Conservation (phyloP, 1,140 invertebrate species). For the Conus ventricosus region DNA sequence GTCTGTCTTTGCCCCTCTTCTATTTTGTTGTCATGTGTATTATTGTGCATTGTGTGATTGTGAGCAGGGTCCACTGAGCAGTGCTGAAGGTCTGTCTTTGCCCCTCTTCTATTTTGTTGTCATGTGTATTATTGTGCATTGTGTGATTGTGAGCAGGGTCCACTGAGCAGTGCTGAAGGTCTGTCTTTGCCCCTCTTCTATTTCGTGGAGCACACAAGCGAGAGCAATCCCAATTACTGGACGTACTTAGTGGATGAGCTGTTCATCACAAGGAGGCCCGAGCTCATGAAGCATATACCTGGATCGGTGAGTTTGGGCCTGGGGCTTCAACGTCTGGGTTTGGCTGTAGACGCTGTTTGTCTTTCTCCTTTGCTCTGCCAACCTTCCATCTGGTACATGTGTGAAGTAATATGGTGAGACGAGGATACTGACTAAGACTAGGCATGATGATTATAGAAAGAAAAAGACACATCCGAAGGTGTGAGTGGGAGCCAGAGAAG, state of each 20-base stretch:
- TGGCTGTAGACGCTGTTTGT: not conserved
- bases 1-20: too few relatives aligned
- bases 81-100: too few relatives aligned
- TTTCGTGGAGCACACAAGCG: conserved; percentile 54
- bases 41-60: too few relatives aligned
- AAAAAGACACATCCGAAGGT: too few relatives aligned
- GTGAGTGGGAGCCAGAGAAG: too few relatives aligned
- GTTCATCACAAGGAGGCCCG: conserved; percentile 64
- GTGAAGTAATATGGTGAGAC: not conserved
- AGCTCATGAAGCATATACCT: conserved; percentile 61
- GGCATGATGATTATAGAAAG: too few relatives aligned
- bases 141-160: conserved; percentile 47
- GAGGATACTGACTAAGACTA: too few relatives aligned
- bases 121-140: too few relatives aligned
- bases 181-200: conserved; percentile 53
- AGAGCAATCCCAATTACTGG: conserved; percentile 56
- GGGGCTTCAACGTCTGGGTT: not conserved
- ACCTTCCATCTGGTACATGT: not conserved
- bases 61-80: too few relatives aligned
- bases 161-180: conserved; percentile 46
- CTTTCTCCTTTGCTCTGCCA: not conserved
- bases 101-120: too few relatives aligned
- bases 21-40: too few relatives aligned
- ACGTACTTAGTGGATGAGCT: conserved; percentile 72
- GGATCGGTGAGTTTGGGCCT: conserved; percentile 57